phyloP scores from a whole-genome alignment of 1,140 invertebrate species.

The Drosophila jambulina region DNA sequence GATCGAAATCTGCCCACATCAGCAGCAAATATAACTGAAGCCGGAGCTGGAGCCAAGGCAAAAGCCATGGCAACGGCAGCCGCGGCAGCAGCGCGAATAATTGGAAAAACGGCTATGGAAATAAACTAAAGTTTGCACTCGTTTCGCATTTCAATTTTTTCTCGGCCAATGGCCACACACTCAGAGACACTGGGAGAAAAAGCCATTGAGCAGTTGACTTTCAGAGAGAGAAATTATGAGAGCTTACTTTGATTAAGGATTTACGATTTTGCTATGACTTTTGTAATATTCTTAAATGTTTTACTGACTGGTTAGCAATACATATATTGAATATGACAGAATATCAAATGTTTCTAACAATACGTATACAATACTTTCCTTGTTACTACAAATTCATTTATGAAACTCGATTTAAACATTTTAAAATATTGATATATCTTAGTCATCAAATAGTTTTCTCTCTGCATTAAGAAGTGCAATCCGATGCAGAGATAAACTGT shows the following conservation, averaged over 20 bases:
- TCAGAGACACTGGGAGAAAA: slow-evolving; percentile 18
- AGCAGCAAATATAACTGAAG: slow-evolving; percentile 34
- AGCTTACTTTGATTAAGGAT: not conserved
- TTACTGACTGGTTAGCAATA: too few species aligned
- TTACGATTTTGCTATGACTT: too few species aligned
- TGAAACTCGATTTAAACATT: not conserved
- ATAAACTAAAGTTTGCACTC: slow-evolving; percentile 79
- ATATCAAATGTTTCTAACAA: too few species aligned
- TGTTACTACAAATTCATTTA: not conserved
- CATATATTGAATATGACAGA: too few species aligned
- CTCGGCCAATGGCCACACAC: slow-evolving; percentile 50
- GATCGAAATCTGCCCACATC: slow-evolving; percentile 73
- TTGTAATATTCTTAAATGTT: too few species aligned
- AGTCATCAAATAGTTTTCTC: too few species aligned
- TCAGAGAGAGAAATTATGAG: not conserved
- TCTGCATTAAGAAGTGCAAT: slow-evolving; percentile 22
- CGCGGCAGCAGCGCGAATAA: slow-evolving; percentile 60
- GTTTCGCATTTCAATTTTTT: slow-evolving; percentile 70
- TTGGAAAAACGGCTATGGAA: slow-evolving; percentile 79
- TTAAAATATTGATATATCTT: not conserved
- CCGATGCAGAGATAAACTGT: slow-evolving; percentile 27
- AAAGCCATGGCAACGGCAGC: slow-evolving; percentile 31
- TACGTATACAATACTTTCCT: not conserved
- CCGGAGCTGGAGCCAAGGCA: slow-evolving; percentile 8
- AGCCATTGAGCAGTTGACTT: fast-evolving